These are phyloP conservation scores for Pseudomugil tenellus DNA, from an alignment of 2,797 vertebrate species.

Conservation along the genomic window DNA sequence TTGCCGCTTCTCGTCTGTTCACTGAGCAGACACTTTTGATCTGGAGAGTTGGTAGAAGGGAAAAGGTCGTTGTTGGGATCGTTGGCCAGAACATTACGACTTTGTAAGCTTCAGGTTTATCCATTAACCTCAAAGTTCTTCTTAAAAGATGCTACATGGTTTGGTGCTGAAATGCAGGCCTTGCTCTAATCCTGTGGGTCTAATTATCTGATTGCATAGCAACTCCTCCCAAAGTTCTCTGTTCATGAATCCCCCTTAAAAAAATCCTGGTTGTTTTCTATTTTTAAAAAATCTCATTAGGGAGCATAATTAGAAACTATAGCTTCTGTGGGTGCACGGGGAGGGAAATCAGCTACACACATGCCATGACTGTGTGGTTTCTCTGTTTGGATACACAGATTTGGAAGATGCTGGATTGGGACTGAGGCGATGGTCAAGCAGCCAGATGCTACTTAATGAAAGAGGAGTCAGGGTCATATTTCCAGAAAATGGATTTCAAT, in stretches of 20 bases:
- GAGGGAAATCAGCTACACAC: conserved; percentile 35
- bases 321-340: conserved; percentile 12
- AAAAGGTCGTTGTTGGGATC: conserved; percentile 35
- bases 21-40: conserved; percentile 26
- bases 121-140: not conserved
- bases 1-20: conserved; percentile 58
- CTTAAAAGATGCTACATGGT: conserved; percentile 1
- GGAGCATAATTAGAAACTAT: conserved; percentile 55
- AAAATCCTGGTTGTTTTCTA: conserved; percentile 20
- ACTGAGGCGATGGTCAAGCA: conserved; percentile 26
- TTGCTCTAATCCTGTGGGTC: too few species aligned
- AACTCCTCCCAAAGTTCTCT: conserved; percentile 3
- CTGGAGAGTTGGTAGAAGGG: conserved; percentile 37
- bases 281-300: conserved; percentile 49
- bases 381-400: conserved; percentile 55
- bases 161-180: not conserved
- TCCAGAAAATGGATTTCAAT: conserved; percentile 46
- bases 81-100: conserved; percentile 16
- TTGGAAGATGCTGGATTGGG: conserved; percentile 52
- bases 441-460: conserved; percentile 49
- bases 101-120: conserved; percentile 3
- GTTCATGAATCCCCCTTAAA: conserved; percentile 9
- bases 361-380: conserved; percentile 36
- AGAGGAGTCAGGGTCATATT: conserved; percentile 8
- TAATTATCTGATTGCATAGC: too few species aligned